Percentiles rank a stretch among this genome's conserved stretches.
Evolutionary conservation across 2,113 vertebrate genomes (phyloP).

Genomic region (Plectropomus leopardus): DNA sequence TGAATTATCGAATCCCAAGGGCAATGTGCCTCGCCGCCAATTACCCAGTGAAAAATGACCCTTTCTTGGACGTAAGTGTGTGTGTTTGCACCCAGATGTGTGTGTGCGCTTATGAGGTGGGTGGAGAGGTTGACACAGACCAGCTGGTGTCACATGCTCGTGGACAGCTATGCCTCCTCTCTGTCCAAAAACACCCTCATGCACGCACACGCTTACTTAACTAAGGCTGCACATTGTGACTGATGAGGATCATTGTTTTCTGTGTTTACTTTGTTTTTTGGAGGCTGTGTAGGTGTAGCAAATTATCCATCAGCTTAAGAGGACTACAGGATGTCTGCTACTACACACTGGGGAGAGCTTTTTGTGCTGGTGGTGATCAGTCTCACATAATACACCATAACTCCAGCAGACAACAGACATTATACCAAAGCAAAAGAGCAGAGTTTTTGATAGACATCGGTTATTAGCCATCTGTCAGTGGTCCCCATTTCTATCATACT

Average conservation of each 20-base stretch:
- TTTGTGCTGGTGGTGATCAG: constrained; percentile 10
- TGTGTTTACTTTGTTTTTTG: constrained; percentile 19
- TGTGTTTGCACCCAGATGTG: constrained; percentile 28
- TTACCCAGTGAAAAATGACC: constrained; percentile 85
- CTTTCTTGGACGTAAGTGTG: constrained; percentile 59
- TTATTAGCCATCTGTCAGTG: constrained; percentile 18
- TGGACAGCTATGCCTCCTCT: constrained; percentile 44
- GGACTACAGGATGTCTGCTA: constrained; percentile 17
- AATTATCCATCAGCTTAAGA: constrained; percentile 38
- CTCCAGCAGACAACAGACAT: neutral
- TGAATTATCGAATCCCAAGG: constrained; percentile 88
- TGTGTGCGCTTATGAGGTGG: constrained; percentile 40
- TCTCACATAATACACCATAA: constrained; percentile 15
- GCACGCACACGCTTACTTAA: neutral
- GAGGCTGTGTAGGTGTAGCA: constrained; percentile 29
- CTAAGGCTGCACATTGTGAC: constrained; percentile 34
- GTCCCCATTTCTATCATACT: neutral
- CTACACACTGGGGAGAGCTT: neutral
- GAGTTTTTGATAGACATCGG: neutral
- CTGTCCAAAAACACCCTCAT: constrained; percentile 1
- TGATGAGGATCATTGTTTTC: constrained; percentile 23
- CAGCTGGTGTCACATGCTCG: constrained; percentile 67
- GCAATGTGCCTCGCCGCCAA: constrained; percentile 81
- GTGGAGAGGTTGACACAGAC: constrained; percentile 64
- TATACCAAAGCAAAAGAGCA: neutral